Base-by-base conservation (phyloP, 2,888 invertebrate species). In the Eucera pruinosa region DNA sequence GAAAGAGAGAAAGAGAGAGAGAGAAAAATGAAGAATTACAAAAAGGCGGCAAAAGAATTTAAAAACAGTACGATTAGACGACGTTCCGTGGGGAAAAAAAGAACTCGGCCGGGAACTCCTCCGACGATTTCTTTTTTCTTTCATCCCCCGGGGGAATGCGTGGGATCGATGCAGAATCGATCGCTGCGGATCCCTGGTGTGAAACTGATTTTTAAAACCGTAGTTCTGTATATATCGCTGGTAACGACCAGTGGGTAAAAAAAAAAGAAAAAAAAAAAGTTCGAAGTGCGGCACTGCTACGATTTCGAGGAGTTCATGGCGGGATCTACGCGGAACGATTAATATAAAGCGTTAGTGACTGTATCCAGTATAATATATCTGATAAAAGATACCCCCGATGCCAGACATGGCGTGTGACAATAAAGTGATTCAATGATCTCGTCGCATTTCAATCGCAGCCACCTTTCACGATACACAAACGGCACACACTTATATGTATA, bases 391-490 rank as follows among this genome's bases (percentile, higher is more conserved):
- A 90, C 89, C 91, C 91, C 89, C 85, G 89, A 91, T 90, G 90
- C 91, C 91, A 91, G 89, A 88, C 83, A 89, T 91, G 91, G 91
- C 91, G 90, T 90, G 91, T 91, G 91, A 91, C 91, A 91, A 91
- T 91, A 91, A 91, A 91, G 90, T 91, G 90, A 91, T 91, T 91
- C 91, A 90, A 90, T 90, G 90, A 90, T 89, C 88, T 82, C 74
- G 82, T 76, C 78, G 85, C 74, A 82, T 86, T 85, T 85, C 60
- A 71, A 83, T 86, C 72, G 67, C 73, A 78, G 74, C 78, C 65
- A 74, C 65, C 78, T 83, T 75, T 85, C 73, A 82, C 79, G 72
- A 79, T 47, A 78, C 66, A 67, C 61, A 55, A 3, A 33, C 3
- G 23, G 33, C 71, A 70, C 78, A 64, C 41, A 47, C 45, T 30